A percentile compares a stretch with the other conserved stretches of the same genome.
Conservation (phyloP, 1,140 invertebrate species). For the Olivierus martensii region DNA sequence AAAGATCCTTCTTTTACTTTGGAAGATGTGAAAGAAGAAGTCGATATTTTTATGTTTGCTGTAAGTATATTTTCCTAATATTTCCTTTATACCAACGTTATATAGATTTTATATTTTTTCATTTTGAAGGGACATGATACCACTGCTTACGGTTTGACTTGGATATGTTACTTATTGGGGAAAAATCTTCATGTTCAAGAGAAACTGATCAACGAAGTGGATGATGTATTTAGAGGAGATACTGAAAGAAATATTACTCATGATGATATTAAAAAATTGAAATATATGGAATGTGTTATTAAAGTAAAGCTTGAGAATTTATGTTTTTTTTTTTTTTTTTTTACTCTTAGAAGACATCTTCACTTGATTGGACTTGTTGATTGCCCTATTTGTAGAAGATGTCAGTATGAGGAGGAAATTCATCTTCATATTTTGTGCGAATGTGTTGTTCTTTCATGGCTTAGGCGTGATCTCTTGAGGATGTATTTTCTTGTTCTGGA, state of each 20-base stretch:
- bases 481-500: too few species aligned
- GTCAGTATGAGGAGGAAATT: too few species aligned
- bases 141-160: slow-evolving; percentile 22
- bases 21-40: slow-evolving; percentile 59
- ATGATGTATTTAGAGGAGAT: slow-evolving; percentile 25
- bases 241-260: slow-evolving; percentile 25
- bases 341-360: too few species aligned
- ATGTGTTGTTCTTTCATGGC: too few species aligned
- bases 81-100: too few species aligned
- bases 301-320: slow-evolving; percentile 26
- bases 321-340: too few species aligned
- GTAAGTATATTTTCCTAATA: slow-evolving; percentile 24
- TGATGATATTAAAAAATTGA: slow-evolving; percentile 43
- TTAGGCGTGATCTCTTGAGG: too few species aligned
- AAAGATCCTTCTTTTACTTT: slow-evolving; percentile 37
- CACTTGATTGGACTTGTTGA: too few species aligned
- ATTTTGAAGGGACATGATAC: slow-evolving; percentile 21
- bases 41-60: slow-evolving; percentile 64
- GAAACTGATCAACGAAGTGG: slow-evolving; percentile 26
- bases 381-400: too few species aligned
- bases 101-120: too few species aligned
- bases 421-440: too few species aligned
- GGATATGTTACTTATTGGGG: slow-evolving; percentile 29
- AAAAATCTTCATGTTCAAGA: slow-evolving; percentile 30
- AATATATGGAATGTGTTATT: slow-evolving; percentile 52